Conservation (phyloP, 2,797 vertebrate species). For the Selene dorsalis region DNA sequence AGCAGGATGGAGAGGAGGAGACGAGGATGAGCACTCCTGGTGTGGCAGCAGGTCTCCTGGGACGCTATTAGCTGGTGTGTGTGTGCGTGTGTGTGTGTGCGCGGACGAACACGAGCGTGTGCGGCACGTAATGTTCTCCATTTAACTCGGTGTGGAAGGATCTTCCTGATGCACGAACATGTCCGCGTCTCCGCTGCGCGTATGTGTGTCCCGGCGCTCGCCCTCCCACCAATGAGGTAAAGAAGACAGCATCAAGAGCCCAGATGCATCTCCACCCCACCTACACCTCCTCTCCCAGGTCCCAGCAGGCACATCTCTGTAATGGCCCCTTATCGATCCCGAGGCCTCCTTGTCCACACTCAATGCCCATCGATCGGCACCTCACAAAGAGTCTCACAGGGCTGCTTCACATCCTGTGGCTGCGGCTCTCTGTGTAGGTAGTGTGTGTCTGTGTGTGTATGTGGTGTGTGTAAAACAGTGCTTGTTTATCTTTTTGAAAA, state of each 20-base stretch:
- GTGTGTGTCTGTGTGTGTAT: constrained; percentile 44
- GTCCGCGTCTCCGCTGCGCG: constrained; percentile 20
- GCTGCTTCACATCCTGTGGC: constrained; percentile 73
- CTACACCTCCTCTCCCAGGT: constrained; percentile 49
- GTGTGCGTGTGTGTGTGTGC: constrained; percentile 14
- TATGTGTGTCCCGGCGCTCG: constrained; percentile 40
- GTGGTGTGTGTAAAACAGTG: constrained; percentile 43
- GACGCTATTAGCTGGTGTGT: constrained; percentile 52
- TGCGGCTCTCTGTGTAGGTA: constrained; percentile 33
- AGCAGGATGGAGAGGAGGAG: constrained; percentile 35
- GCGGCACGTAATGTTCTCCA: not conserved
- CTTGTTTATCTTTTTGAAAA: constrained; percentile 47
- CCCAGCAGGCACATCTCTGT: constrained; percentile 80
- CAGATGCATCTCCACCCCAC: constrained; percentile 54
- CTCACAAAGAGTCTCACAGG: constrained; percentile 79
- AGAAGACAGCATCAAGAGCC: constrained; percentile 63
- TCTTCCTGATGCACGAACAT: constrained; percentile 22
- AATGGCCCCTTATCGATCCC: constrained; percentile 82
- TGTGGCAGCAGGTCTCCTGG: constrained; percentile 49
- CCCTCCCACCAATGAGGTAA: constrained; percentile 51
- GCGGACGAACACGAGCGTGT: not conserved
- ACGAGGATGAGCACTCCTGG: constrained; percentile 27
- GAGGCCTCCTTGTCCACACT: constrained; percentile 81
- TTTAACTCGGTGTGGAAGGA: constrained; percentile 28
- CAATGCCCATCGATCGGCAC: constrained; percentile 80